A percentile compares a stretch with the other conserved stretches of the same genome.
phyloP scores from a whole-genome alignment of 2,113 vertebrate species.

The Eolophus roseicapilla region DNA sequence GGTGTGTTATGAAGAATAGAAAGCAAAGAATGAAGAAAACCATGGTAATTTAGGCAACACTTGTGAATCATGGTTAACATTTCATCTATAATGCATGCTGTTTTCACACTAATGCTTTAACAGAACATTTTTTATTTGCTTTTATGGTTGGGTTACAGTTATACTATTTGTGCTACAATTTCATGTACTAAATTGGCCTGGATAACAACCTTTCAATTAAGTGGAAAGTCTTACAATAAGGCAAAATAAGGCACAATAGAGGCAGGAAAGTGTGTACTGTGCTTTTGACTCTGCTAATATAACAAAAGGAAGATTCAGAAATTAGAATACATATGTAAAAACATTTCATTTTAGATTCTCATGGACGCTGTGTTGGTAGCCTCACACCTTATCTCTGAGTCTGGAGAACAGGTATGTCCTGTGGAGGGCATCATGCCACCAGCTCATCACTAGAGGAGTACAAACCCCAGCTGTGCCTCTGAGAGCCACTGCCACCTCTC shows the following conservation, averaged over 20 bases:
- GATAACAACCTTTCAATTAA: neutral
- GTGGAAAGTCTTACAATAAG: neutral
- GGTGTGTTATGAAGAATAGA: neutral
- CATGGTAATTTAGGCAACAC: neutral
- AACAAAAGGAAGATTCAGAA: neutral
- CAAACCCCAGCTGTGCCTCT: neutral
- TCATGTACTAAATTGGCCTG: neutral
- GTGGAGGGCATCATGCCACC: accelerated
- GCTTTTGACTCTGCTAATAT: neutral
- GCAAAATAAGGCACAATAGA: accelerated
- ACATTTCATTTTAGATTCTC: neutral
- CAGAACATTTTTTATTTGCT: neutral
- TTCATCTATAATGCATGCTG: neutral
- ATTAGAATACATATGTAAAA: accelerated
- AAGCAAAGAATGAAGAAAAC: neutral
- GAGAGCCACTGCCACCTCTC: neutral
- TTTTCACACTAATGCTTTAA: neutral
- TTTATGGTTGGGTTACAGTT: neutral
- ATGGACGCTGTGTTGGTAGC: neutral
- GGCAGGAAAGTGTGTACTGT: neutral
- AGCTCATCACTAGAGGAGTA: neutral
- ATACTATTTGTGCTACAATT: neutral
- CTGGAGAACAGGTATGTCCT: neutral
- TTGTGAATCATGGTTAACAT: neutral
- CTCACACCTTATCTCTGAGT: neutral